phyloP scores from a whole-genome alignment of 1,140 invertebrate species.

The Trichomalopsis sarcophagae region DNA sequence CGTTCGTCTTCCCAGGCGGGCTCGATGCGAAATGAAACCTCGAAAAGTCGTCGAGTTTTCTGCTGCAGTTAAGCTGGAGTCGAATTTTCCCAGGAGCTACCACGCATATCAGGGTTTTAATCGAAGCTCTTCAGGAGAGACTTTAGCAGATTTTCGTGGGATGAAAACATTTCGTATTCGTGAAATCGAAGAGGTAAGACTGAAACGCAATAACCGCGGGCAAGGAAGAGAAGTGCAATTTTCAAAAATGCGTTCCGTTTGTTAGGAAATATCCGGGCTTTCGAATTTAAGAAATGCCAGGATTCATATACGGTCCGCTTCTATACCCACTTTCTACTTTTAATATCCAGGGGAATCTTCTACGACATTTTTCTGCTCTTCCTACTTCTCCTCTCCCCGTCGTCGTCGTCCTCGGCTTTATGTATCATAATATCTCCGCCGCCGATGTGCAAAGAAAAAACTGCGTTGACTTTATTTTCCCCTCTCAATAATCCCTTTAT shows the following conservation, averaged over 20 bases:
- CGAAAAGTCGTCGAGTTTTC: neutral
- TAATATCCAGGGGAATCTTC: constrained; percentile 31
- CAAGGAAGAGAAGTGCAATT: too few relatives aligned
- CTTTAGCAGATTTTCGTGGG: too few relatives aligned
- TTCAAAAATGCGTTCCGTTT: neutral
- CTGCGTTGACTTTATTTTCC: constrained; percentile 19
- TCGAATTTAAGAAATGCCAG: neutral
- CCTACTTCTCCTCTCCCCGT: neutral
- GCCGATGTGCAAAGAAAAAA: constrained; percentile 28
- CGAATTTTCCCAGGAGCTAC: neutral
- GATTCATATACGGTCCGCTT: neutral
- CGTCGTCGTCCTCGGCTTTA: neutral
- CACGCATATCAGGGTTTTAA: too few relatives aligned
- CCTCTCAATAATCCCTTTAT: constrained; percentile 47
- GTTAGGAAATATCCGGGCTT: neutral
- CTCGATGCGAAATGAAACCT: constrained; percentile 54
- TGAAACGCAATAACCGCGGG: too few relatives aligned
- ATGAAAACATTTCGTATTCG: too few relatives aligned
- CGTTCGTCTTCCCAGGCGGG: constrained; percentile 52
- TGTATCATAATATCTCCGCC: constrained; percentile 29
- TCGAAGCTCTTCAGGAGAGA: too few relatives aligned
- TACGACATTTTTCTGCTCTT: constrained; percentile 20
- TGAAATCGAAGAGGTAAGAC: too few relatives aligned
- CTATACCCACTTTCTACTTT: neutral
- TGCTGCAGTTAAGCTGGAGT: neutral